These are phyloP conservation scores for Chaetogeoica ovagalla DNA, from an alignment of 2,888 invertebrate genomes.

Conservation along the genomic window DNA sequence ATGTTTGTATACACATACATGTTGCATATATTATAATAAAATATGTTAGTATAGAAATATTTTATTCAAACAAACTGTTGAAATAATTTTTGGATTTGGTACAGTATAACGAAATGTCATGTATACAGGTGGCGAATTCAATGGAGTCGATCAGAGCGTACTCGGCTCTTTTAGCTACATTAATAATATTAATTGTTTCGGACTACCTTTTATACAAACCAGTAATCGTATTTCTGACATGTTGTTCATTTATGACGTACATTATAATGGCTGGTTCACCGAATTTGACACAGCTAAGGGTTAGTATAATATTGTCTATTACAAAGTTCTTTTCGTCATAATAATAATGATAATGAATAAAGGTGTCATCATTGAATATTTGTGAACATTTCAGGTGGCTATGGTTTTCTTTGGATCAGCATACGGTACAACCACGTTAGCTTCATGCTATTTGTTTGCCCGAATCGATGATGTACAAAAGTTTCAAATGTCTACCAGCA, in stretches of 20 bases:
- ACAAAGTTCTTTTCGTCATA: neutral
- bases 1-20: no score
- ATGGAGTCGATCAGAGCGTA: conserved; percentile 15
- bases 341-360: neutral
- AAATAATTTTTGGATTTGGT: no score
- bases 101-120: neutral
- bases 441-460: conserved; percentile 16
- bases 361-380: neutral
- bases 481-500: neutral
- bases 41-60: no score
- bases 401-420: neutral
- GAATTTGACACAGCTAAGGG: neutral
- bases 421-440: neutral
- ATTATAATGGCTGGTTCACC: neutral
- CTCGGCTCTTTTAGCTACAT: neutral
- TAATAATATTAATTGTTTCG: conserved; percentile 1
- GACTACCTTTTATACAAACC: conserved; percentile 12
- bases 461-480: neutral
- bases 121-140: neutral
- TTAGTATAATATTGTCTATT: neutral
- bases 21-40: no score
- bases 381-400: neutral
- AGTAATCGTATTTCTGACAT: conserved; percentile 1
- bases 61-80: no score
- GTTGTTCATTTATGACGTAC: neutral